phyloP scores from a whole-genome alignment of 2,113 vertebrate species.

The Paraplagusia blochii region DNA sequence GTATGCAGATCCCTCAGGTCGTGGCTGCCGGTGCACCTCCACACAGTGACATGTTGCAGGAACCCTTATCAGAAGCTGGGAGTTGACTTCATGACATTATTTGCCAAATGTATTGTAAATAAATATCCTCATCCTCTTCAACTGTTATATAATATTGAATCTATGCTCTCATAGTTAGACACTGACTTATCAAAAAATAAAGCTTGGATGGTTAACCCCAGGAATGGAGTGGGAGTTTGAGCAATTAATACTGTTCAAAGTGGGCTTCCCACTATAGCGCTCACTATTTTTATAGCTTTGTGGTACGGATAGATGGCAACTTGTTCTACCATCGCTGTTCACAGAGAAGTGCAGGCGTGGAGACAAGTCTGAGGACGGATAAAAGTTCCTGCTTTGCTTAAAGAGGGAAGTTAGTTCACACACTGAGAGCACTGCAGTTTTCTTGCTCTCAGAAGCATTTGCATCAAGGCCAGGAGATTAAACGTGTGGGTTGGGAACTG shows the following conservation, averaged over 20 bases:
- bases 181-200: slow-evolving; percentile 12
- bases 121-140: neutral
- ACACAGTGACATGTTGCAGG: slow-evolving; percentile 9
- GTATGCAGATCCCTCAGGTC: no score
- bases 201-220: slow-evolving; percentile 25
- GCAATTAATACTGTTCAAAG: slow-evolving; percentile 7
- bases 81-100: no score
- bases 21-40: no score
- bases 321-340: slow-evolving; percentile 44
- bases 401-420: slow-evolving; percentile 63
- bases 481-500: slow-evolving; percentile 73
- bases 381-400: slow-evolving; percentile 67
- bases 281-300: slow-evolving; percentile 3
- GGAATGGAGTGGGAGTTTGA: slow-evolving; percentile 24
- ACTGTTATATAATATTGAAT: slow-evolving; percentile 4
- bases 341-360: slow-evolving; percentile 33
- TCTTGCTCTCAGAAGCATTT: slow-evolving; percentile 66
- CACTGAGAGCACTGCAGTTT: slow-evolving; percentile 48
- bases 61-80: no score
- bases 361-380: slow-evolving; percentile 19
- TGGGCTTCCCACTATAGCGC: neutral
- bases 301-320: slow-evolving; percentile 29
- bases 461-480: slow-evolving; percentile 74
- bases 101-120: no score
- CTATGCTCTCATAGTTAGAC: no score